Conservation (phyloP, 2,888 invertebrate species). For the Nudaria mundana region DNA sequence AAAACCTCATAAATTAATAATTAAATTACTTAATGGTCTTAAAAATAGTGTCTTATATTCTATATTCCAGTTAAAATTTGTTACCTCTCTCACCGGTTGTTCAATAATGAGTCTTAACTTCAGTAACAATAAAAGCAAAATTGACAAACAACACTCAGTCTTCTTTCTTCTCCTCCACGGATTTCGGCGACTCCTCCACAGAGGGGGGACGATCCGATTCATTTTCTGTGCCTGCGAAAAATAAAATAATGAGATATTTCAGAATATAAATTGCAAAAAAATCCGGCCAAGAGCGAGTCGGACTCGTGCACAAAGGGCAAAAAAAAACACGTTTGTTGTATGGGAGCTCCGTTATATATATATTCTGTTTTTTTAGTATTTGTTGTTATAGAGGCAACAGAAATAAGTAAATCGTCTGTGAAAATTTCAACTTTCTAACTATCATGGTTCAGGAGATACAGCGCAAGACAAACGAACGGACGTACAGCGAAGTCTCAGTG, state of each 20-base stretch:
- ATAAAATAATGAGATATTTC: not conserved
- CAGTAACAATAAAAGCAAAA: slow-evolving; percentile 20
- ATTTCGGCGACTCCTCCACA: slow-evolving; percentile 51
- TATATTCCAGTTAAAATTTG: slow-evolving; percentile 2
- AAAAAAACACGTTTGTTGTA: no score
- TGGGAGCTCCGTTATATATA: no score
- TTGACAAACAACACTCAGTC: slow-evolving; percentile 53
- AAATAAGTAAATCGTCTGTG: no score
- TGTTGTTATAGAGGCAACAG: no score
- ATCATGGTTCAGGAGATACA: no score
- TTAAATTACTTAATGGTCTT: no score
- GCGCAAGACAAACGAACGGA: no score
- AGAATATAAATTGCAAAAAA: not conserved
- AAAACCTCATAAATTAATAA: no score
- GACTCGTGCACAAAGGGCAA: no score
- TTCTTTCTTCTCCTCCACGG: slow-evolving; percentile 65
- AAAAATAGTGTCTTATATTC: slow-evolving; percentile 11
- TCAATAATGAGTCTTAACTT: slow-evolving; percentile 8
- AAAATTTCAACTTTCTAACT: no score
- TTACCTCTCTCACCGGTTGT: slow-evolving; percentile 20
- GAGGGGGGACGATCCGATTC: slow-evolving; percentile 60
- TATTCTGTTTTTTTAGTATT: no score
- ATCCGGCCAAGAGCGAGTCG: not conserved
- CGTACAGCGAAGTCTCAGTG: no score
- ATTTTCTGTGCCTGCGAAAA: not conserved